These are phyloP conservation scores for Nephrotoma flavescens DNA, from an alignment of 2,888 invertebrate genomes.

Conservation along the genomic window DNA sequence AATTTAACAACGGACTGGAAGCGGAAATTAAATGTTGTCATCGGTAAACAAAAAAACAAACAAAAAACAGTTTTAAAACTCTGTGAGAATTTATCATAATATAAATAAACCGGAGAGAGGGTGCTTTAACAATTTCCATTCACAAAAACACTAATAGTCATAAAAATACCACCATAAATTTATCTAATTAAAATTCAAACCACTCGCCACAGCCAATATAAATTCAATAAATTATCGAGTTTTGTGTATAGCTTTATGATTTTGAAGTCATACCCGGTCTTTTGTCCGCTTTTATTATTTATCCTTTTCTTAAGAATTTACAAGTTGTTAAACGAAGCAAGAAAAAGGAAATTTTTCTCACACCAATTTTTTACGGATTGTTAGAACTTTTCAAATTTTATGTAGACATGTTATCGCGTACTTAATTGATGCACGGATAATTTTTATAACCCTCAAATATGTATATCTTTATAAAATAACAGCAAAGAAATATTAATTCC, in stretches of 20 bases:
- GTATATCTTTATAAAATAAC: background rate
- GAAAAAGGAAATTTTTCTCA: background rate
- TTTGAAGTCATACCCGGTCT: background rate
- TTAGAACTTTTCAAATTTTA: background rate
- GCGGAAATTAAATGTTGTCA: background rate
- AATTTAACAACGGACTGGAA: background rate
- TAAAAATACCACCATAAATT: background rate
- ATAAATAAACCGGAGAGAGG: background rate
- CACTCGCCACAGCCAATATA: background rate
- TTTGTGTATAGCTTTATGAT: background rate
- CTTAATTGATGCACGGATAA: background rate
- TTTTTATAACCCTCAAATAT: background rate
- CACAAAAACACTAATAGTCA: background rate
- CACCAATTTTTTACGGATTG: background rate
- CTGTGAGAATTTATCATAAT: background rate
- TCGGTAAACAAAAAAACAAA: background rate
- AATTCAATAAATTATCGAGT: background rate
- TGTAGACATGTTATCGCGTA: background rate
- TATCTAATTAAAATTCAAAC: background rate
- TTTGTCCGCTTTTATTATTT: background rate
- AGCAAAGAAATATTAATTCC: background rate
- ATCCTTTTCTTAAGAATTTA: background rate
- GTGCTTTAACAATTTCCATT: background rate
- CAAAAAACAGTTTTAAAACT: background rate
- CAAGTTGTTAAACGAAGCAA: background rate